phyloP scores from a whole-genome alignment of 2,113 vertebrate genomes.

The Orientallactaga bullata region DNA sequence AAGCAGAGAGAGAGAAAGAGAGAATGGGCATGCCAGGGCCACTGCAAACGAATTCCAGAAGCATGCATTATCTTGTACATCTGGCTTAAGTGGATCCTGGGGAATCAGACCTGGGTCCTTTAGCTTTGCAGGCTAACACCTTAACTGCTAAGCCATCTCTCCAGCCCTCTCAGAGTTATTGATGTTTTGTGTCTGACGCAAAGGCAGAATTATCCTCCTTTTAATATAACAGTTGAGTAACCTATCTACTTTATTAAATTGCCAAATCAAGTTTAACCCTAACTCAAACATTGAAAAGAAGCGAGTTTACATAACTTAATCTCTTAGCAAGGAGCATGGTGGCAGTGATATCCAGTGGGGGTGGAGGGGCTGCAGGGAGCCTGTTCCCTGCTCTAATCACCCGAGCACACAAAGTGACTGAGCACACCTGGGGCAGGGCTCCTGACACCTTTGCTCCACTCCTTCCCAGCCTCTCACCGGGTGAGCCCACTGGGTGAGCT shows the following conservation, averaged over 20 bases:
- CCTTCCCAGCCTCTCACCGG: background rate
- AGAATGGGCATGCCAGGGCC: too few relatives aligned
- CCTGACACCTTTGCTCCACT: background rate
- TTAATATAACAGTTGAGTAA: background rate
- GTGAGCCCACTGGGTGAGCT: background rate
- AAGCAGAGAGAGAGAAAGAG: too few relatives aligned
- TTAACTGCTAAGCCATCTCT: too few relatives aligned
- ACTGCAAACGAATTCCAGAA: too few relatives aligned
- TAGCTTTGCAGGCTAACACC: too few relatives aligned
- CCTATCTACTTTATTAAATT: background rate
- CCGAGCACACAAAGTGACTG: background rate
- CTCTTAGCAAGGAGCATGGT: background rate
- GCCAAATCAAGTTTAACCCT: background rate
- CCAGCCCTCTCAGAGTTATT: background rate
- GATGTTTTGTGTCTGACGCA: background rate
- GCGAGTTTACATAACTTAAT: conserved; percentile 21
- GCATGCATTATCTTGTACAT: too few relatives aligned
- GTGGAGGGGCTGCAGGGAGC: background rate
- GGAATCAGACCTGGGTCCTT: background rate
- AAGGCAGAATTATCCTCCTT: conserved; percentile 21
- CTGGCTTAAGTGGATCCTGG: too few relatives aligned
- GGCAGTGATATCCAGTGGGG: background rate
- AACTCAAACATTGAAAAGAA: conserved; percentile 29
- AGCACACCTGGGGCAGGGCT: background rate
- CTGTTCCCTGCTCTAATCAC: background rate